Base-by-base conservation (phyloP, 1,140 invertebrate genomes). In the Lepidurus packardi region DNA sequence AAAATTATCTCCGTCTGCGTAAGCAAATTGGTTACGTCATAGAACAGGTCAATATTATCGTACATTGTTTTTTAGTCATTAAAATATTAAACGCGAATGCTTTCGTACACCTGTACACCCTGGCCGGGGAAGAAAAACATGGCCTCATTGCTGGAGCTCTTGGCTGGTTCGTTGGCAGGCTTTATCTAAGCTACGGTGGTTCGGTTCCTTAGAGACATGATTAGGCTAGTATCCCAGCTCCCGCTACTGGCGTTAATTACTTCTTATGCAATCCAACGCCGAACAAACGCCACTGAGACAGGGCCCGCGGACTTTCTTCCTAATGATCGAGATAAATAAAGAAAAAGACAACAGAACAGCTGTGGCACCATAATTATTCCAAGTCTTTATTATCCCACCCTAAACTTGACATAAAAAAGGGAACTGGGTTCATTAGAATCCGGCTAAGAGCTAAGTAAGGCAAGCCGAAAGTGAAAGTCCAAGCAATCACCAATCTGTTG, bases 391-490 rank as follows among this genome's bases (percentile, higher is more conserved):
- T 16, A n/a, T 65, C 53, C 53, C 53, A 65, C 53, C 53, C 53
- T 65, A 65, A 65, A 65, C 53, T 65, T 65, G 53, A 65, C 21
- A 16, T 7, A 13, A 16, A 65, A 65, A 65, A n/a, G 53, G 21
- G 53, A 65, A 65, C 53, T 65, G 53, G 53, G 53, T 65, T 65
- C 53, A 65, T 65, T 65, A 65, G 53, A 65, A 65, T 65, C 21
- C 21, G 53, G 53, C 21, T 13, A n/a, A 65, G 16, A 7, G 10
- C 45, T 65, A 65, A 65, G 53, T 65, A 65, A 7, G 53, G 16
- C 16, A 65, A 9, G 21, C 53, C 21, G 53, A 65, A 65, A 65
- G 53, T 65, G 53, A 65, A 65, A 65, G 53, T 65, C 13, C 53
- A 13, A 47, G 10, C 53, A 65, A 65, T 16, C 21, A 21, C 16